Conservation (phyloP, 2,888 invertebrate species). For the Tetragnatha montana region DNA sequence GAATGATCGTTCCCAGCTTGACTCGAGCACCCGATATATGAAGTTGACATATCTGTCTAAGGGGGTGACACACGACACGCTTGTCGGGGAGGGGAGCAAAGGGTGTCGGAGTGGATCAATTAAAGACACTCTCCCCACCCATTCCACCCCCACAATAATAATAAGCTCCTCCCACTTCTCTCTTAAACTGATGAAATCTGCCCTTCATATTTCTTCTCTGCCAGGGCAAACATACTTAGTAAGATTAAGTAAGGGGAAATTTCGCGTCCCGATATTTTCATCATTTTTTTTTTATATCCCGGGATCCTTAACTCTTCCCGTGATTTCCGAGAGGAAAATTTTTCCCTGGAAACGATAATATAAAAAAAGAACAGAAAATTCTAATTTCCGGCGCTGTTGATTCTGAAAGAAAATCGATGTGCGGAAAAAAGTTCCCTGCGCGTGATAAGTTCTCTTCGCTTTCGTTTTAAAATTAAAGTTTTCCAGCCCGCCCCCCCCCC, state of each 20-base stretch:
- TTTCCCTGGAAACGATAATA: constrained; percentile 2
- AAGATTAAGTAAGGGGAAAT: constrained; percentile 60
- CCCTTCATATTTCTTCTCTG: constrained; percentile 35
- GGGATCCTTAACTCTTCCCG: too few relatives aligned
- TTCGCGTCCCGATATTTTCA: neutral
- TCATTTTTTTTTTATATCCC: too few relatives aligned
- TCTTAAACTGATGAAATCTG: constrained; percentile 64
- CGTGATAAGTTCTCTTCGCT: constrained; percentile 69
- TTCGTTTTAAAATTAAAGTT: constrained; percentile 71
- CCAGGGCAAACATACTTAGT: constrained; percentile 58
- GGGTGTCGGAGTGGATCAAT: neutral
- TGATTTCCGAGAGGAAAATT: neutral
- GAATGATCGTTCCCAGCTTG: too few relatives aligned
- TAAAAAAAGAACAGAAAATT: constrained; percentile 52
- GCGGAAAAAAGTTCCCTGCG: constrained; percentile 29
- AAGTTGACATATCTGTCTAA: neutral
- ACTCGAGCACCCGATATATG: too few relatives aligned
- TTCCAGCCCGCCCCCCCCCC: constrained; percentile 15
- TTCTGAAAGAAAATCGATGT: constrained; percentile 70
- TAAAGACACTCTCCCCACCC: neutral
- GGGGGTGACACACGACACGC: neutral
- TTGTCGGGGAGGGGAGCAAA: neutral
- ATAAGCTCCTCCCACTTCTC: neutral
- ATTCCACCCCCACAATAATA: too few relatives aligned
- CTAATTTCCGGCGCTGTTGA: constrained; percentile 71